Evolutionary conservation across 1,140 invertebrate species (phyloP), one percentile per base, ranked within the genome.

Genomic region (Apis cerana): DNA sequence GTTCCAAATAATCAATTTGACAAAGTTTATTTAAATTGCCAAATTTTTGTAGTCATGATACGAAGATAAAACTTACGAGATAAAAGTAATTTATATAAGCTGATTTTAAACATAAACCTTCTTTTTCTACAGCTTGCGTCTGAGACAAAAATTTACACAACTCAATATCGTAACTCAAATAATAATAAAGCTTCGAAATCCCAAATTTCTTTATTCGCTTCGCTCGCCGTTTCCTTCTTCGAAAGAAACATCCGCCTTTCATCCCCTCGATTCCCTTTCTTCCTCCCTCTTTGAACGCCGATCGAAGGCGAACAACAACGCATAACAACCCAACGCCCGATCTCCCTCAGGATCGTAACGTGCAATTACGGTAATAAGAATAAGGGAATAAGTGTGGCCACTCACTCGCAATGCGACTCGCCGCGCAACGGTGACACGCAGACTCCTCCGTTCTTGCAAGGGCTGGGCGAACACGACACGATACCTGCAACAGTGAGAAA

Each of bases 401-500:
- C 97, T 98, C 95, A 98, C 97, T 97, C 97, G 97, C 97, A 98
- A 92, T 96, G 96, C 52, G 96, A 96, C 92, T 97, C 96, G 82
- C 96, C 96, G 82, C 96, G 94, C 54, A 95, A 95, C 80, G 96
- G 95, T 17, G 97, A 96, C 50, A 97, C 91, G 91, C 97, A 98
- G 12, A 95, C 95, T 61, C 97, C 97, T 72, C 96, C 96, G 95
- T 98, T 97, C 92, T 97, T 97, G 93, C 97, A 98, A 8, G 97
- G 97, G 91, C 97, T 98, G 54, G 97, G 97, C 70, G 97, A 97
- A 94, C 97, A 98, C 76, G 97, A 98, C 61, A 97, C 95, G 89
- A 97, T 97, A 93, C 97, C 98, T 98, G 96, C 67, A 96, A 96
- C 67, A 61, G 69, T 69, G 1, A 61, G 9, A 12, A 15, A 48